Base-by-base conservation (phyloP, 2,888 invertebrate genomes). In the Vannuccia rotundouncinata region DNA sequence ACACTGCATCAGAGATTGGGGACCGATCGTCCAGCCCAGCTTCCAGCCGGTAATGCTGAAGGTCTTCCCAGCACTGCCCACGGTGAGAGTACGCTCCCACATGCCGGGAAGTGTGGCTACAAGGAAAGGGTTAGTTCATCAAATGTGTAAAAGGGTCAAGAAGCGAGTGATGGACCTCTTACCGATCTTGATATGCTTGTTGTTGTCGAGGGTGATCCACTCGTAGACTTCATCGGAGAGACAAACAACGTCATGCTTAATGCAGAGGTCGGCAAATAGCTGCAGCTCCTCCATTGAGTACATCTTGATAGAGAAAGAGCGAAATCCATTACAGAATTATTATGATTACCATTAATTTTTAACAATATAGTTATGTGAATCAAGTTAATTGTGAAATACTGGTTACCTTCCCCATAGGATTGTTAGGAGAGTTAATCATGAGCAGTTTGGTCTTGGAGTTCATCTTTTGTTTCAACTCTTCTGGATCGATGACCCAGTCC, bases 211-310 rank as follows among this genome's bases (percentile, higher is more conserved):
- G n/a, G 94, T 93, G 87, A 99, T 91, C 95, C 96, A 98, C 88
- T 99, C 98, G 84, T 99, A 99, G 0, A 99, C 99, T 88, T 99
- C 99, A 88, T 99, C 99, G 0, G 95, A 92, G 27, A 99, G 89
- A 81, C 95, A 95, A 5, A 99, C 89, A 0, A 93, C 93, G 87
- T 99, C 92, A 91, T 94, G 92, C 85, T 96, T 94, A 86, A 93
- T 93, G 87, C 96, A 97, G 81, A 99, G 89, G 83, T 92, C 90
- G 0, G 95, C 95, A 83, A 99, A 93, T 82, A 87, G 84, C 82
- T 88, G 85, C 31, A 90, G 83, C 83, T 90, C 90, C 31, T 87
- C 86, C 45, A 82, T 81, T 0, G 84, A 84, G 83, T 86, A 90
- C 2, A 90, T 86, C 86, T 88, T n/a, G n/a, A n/a, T 81, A 1